Conservation (phyloP, 2,113 vertebrate species). For the Atherinomorus stipes region DNA sequence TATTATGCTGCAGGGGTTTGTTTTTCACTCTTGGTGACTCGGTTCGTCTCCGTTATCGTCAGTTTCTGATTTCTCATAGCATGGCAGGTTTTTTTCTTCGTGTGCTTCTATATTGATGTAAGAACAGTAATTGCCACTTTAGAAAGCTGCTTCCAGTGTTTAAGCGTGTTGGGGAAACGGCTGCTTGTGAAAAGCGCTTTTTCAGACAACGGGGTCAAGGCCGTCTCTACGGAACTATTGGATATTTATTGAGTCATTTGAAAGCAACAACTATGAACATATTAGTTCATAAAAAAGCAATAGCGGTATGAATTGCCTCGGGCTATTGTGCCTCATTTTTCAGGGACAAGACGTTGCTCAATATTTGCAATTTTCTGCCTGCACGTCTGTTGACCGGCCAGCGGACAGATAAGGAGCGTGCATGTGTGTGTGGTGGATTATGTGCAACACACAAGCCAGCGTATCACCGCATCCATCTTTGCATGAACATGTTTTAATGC, state of each 20-base stretch:
- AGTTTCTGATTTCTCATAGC: slow-evolving; percentile 56
- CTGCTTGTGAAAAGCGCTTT: slow-evolving; percentile 46
- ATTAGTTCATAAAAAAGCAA: slow-evolving; percentile 79
- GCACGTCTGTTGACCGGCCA: slow-evolving; percentile 21
- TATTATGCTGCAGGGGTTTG: slow-evolving; percentile 66
- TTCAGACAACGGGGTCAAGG: slow-evolving; percentile 75
- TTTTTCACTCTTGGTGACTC: slow-evolving; percentile 44
- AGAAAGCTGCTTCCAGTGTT: slow-evolving; percentile 70
- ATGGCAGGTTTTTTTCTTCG: slow-evolving; percentile 34
- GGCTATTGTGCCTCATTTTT: slow-evolving; percentile 59
- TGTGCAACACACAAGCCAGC: not conserved
- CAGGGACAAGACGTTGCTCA: slow-evolving; percentile 62
- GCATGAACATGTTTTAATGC: slow-evolving; percentile 13
- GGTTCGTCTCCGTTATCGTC: slow-evolving; percentile 73
- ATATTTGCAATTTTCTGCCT: slow-evolving; percentile 63
- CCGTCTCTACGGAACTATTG: slow-evolving; percentile 71
- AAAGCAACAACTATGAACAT: slow-evolving; percentile 69
- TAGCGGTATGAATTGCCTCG: slow-evolving; percentile 60
- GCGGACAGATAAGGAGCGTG: slow-evolving; percentile 31
- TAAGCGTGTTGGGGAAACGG: slow-evolving; percentile 33
- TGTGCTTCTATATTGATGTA: slow-evolving; percentile 66
- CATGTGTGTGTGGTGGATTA: slow-evolving; percentile 4
- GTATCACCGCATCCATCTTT: slow-evolving; percentile 3
- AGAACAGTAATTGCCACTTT: slow-evolving; percentile 80
- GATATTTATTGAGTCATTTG: slow-evolving; percentile 80